Base-by-base conservation (phyloP, 2,888 invertebrate species). In the Phalera bucephala region DNA sequence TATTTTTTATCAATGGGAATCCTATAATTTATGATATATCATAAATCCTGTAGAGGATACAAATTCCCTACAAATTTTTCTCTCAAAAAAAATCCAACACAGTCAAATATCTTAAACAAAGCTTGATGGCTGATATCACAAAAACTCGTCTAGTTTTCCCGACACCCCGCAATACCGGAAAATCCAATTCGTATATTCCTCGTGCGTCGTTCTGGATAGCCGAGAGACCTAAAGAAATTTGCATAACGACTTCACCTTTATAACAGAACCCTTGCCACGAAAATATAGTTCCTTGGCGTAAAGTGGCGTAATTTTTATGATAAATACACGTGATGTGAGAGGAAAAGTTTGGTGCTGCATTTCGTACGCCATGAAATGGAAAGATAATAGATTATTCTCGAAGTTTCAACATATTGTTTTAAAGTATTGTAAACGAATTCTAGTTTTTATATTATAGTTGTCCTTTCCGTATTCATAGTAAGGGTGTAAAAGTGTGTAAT, bases 281-380 rank as follows among this genome's bases (percentile, higher is more conserved):
- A 51, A 54, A 46, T 42, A 25, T 60, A 45, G 52, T 56, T 45
- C 45, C 38, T 43, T 50, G 43, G 52, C 45, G 54, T 39, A 40
- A 58, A 61, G 45, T 50, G 41, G 45, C 40, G 64, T 66, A 66
- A 63, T 67, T 66, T 66, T 66, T 56, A 52, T 64, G 64, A 62
- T 53, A 64, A 61, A 63, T 61, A 64, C 31, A 21, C 37, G 17
- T 46, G 41, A 44, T 37, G 37, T 31, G 15, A 23, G 38, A 11
- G 31, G 23, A 27, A 44, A 43, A 36, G 31, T 47, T 47, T 36
- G 27, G 38, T 23, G 38, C 32, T 43, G 39, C 43, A 39, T 10
- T 37, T 23, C 37, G 35, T 44, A 23, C 39, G 23, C 33, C 33
- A 32, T 45, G 27, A 41, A 47, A 42, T 10, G 12, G 15, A 23